Evolutionary conservation across 2,797 vertebrate genomes (phyloP), one percentile per base, ranked within the genome.

Genomic region (Malurus splendens): DNA sequence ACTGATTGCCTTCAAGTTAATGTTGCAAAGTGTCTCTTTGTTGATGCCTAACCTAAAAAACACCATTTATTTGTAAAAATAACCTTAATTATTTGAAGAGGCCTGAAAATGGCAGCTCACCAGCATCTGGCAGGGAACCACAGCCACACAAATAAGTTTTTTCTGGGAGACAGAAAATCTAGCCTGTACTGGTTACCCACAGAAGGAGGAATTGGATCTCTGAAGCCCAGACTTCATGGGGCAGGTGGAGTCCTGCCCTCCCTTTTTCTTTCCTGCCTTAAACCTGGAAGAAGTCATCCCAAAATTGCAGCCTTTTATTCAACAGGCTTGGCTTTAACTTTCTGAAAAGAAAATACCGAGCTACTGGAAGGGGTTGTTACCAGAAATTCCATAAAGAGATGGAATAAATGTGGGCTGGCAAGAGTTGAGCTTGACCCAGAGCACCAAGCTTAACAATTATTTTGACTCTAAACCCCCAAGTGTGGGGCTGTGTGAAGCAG

Each of bases 381-480:
- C 36, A 33, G 55, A 44, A 65, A 22, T 57, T 30, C 54, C 32
- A 3, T 20, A 7, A 55, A 47, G 3, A 9, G 54, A 6, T 6
- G 9, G 61, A 36, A 36, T 55, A 60, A 71, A n/a, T 12, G 2
- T 0, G 27, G 30, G 10, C 51, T 41, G 32, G 36, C 55, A 38
- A 2, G 54, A 32, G 32, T 24, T 50, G 8, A 15, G 13, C 20
- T 42, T 27, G 42, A 32, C 11, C 7, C 9, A 20, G 36, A 7
- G 44, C 55, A 1, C 0, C 0, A 14, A 28, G 23, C 38, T 13
- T 8, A n/a, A 5, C 10, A 2, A 0, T 28, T 8, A 9, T 59
- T 76, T 67, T 74, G 18, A 38, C 22, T 67, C 61, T 9, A 4
- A 24, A 55, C 14, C 41, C 56, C 25, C 4, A 0, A 0, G 19